Evolutionary conservation across 2,113 vertebrate species (phyloP), one percentile per base, ranked within the genome.

Genomic region (Ancistrus triradiatus): DNA sequence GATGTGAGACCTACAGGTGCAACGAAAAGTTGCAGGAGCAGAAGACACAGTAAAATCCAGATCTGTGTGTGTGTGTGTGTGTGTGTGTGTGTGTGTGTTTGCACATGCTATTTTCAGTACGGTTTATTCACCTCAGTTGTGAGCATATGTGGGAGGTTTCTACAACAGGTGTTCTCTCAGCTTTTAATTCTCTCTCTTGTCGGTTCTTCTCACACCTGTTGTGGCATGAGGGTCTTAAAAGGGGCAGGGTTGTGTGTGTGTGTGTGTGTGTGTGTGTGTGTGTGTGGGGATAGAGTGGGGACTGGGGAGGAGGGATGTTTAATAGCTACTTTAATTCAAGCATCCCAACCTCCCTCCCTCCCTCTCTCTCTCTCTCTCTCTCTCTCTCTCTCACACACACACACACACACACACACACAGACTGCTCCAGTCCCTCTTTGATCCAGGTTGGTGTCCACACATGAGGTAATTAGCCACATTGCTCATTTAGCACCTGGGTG

Each of bases 141-240:
- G 35, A 8, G 19, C 2, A 19, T 4, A 13, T 46, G 31, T 38
- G 21, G 63, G 52, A 27, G 42, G 8, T 46, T 28, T 65, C 8
- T 24, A 27, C 27, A 56, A 56, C 51, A 65, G 63, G 52, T 65
- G 43, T 38, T 79, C 66, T 78, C 59, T 31, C 66, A 0, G 66
- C 75, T 28, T 59, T 52, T 50, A 25, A 49, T 42, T 59, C 61
- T 60, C 33, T 6, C 56, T 59, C 55, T 21, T 55, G 46, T 22
- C 22, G 38, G n/a, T n/a, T 49, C 44, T 55, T 13, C 48, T 51
- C 74, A 80, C 81, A 85, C 81, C 79, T 85, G 80, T 77, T 78
- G 66, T 64, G 50, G 71, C 75, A 78, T 73, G 66, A 71, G 69
- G 75, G 72, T 59, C 63, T 72, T 69, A 71, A 76, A 19, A 77